Base-by-base conservation (phyloP, 2,797 vertebrate genomes). In the Centroberyx gerrardi region DNA sequence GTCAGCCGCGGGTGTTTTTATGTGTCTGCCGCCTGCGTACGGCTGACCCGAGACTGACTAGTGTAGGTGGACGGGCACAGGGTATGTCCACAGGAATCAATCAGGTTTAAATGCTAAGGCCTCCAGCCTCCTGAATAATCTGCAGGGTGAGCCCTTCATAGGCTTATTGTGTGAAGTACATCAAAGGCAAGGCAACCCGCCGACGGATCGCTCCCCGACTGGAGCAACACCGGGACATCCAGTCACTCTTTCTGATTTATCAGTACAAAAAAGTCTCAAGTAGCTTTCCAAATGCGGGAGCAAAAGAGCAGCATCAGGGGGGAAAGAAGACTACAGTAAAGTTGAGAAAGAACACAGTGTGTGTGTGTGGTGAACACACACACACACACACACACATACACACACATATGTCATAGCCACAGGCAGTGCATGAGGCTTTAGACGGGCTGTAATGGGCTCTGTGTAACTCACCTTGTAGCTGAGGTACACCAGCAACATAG, bases 401-500 rank as follows among this genome's bases (percentile, higher is more conserved):
- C 29, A 63, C 42, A 54, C 48, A 60, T 14, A 71, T 56, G 67
- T 76, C 60, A 72, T 0, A 67, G 62, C 18, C n/a, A 46, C 52
- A 74, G 38, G 54, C 51, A 48, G 62, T 65, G 77, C 61, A 81
- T 68, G 67, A 44, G 49, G 64, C 52, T 64, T 59, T 58, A 28
- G 60, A 62, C n/a, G 28, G 66, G 27, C 60, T 31, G 3, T 17
- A 15, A 40, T 66, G 67, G 79, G 51, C 14, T 15, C 15, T 3
- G 4, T 54, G 67, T 71, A 55, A 76, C 92, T 94, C 85, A 96
- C 96, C 95, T 96, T 96, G 88, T 96, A 96, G 90, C 96, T 96
- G 79, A 96, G 95, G 85, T 96, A 96, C 75, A 96, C 89, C 0
- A 96, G 93, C 86, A 96, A 88, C 96, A 96, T 96, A 33, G 95